phyloP scores from a whole-genome alignment of 2,113 vertebrate genomes.

The Sardina pilchardus region DNA sequence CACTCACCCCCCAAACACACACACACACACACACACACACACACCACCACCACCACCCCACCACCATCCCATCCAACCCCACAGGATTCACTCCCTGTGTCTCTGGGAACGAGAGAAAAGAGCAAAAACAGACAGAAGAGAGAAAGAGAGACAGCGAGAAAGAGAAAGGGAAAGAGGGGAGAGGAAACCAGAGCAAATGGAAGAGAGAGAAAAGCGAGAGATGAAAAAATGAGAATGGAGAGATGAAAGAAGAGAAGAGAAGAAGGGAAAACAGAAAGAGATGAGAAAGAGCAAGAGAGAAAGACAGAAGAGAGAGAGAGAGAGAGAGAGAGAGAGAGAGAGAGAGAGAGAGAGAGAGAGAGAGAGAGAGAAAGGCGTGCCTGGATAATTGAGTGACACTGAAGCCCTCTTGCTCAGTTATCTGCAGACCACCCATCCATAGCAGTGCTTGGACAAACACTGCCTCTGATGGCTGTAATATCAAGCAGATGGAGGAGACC shows the following conservation, averaged over 20 bases:
- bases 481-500: slow-evolving; percentile 71
- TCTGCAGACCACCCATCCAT: slow-evolving; percentile 74
- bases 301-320: not conserved
- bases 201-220: not conserved
- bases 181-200: not conserved
- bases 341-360: not conserved
- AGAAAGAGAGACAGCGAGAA: not conserved
- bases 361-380: slow-evolving; percentile 27
- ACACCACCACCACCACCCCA: not conserved
- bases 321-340: not conserved
- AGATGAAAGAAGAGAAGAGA: not conserved
- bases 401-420: slow-evolving; percentile 55
- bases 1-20: not conserved
- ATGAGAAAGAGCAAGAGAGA: not conserved
- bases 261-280: not conserved
- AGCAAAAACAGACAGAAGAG: not conserved
- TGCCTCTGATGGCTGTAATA: slow-evolving; percentile 70
- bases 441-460: slow-evolving; percentile 69
- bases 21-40: not conserved
- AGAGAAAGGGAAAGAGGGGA: not conserved
- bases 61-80: not conserved
- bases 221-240: slow-evolving; percentile 24
- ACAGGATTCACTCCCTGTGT: not conserved
- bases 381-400: slow-evolving; percentile 54
- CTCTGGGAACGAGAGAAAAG: not conserved